Base-by-base conservation (phyloP, 2,888 invertebrate genomes). In the Ophion slaviceki region DNA sequence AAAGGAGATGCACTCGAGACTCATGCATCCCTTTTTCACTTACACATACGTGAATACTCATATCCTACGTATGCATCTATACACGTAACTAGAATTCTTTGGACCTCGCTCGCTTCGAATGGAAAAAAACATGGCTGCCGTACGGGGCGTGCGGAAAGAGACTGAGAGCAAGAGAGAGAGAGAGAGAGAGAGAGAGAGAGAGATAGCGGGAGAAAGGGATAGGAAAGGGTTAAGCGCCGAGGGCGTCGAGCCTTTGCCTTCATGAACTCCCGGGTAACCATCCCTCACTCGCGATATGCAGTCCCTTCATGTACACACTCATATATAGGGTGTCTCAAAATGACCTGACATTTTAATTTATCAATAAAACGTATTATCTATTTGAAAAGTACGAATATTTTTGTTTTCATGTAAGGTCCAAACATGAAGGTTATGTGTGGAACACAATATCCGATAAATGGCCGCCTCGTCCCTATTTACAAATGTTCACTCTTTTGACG, bases 1-100 rank as follows among this genome's bases (percentile, higher is more conserved):
- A 92, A 92, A 92, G 92, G 91, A 89, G 86, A 91, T 92, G 91
- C 91, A 93, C 92, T 92, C 91, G 92, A 93, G 91, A 90, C 89
- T 88, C 85, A 80, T 88, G 91, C 92, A 91, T 90, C 92, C 85
- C 82, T 83, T 80, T 76, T 53, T 32, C 71, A 47, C 11, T 40
- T 28, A 24, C 71, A 53, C 45, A 40, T 53, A 59, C 68, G 36
- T 24, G 28, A 47, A 11, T 32, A 32, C 67, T 28, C 59, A 40
- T 36, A 57, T 64, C 59, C 57, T 32, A 20, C 17, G 59, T 24
- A 40, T 6, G 45, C 14, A 40, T 76, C 57, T 40, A 24, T 28
- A 77, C 20, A 66, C 64, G 6, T 8, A 67, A 66, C 53, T 36
- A 32, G 28, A 67, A 74, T 45, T 67, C 80, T 79, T 77, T 71